phyloP scores from a whole-genome alignment of 2,888 invertebrate species.

The Melolontha melolontha region DNA sequence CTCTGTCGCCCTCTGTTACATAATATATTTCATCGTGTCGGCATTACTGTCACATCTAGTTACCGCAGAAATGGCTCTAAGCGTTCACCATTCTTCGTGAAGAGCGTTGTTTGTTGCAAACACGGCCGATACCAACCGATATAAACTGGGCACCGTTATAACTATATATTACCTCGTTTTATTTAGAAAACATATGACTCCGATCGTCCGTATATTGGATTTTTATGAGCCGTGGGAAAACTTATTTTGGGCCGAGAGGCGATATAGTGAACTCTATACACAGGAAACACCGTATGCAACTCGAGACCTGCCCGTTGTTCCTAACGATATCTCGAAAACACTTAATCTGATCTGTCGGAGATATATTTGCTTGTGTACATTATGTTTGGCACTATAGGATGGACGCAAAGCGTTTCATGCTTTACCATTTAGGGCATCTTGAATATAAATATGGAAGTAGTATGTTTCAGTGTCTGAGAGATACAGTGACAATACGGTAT shows the following conservation, averaged over 20 bases:
- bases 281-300: neutral
- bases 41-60: conserved; percentile 31
- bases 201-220: conserved; percentile 13
- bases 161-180: conserved; percentile 37
- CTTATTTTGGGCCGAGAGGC: conserved; percentile 15
- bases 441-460: too few relatives aligned
- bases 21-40: conserved; percentile 27
- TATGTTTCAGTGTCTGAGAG: too few relatives aligned
- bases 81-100: conserved; percentile 18
- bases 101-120: neutral
- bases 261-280: neutral
- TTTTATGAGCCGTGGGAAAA: conserved; percentile 35
- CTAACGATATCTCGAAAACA: conserved; percentile 2
- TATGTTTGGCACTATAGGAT: conserved; percentile 10
- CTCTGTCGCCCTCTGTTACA: conserved; percentile 17
- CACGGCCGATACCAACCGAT: conserved; percentile 20
- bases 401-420: neutral
- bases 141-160: conserved; percentile 36
- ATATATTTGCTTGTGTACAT: conserved; percentile 11
- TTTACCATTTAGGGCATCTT: conserved; percentile 7
- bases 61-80: conserved; percentile 27
- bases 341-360: conserved; percentile 6
- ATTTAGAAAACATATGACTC: conserved; percentile 25
- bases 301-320: neutral
- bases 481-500: too few relatives aligned